Evolutionary conservation across 2,113 vertebrate genomes (phyloP), one percentile per base, ranked within the genome.

Genomic region (Periophthalmus modestus): DNA sequence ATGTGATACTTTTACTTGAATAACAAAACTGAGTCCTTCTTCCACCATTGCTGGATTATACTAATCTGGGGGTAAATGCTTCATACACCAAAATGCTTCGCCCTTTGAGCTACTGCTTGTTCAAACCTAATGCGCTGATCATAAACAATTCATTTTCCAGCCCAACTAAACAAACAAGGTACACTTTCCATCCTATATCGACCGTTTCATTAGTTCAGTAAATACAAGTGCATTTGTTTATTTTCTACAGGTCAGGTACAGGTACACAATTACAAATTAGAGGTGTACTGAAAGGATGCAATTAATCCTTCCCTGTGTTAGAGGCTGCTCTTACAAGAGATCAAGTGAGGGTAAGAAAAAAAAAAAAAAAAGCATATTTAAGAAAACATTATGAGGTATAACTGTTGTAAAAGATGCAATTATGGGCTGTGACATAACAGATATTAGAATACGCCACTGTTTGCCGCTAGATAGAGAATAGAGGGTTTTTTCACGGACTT

Each of bases 111-210:
- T 55, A 55, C 19, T 1, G 48, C 48, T 16, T 18, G 19, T 10
- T 19, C 52, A 19, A 55, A n/a, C 7, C 52, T 21, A 6, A 19
- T 50, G 48, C 18, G n/a, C n/a, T n/a, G 52, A n/a, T 55, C n/a
- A 55, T n/a, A 55, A 55, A 55, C 52, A 55, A 55, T 55, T 11
- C 6, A 9, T 55, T 55, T 55, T 21, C 52, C n/a, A 11, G 57
- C 24, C 12, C 57, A 24, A 59, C 23, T 15, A 59, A 59, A 59
- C 15, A 28, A 59, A 59, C 23, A 58, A 11, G 0, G 13, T 3
- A 63, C 36, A n/a, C 13, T 59, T 43, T 66, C 69, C 16, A 74
- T 75, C n/a, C 61, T 46, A 68, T 80, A 59, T 71, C 72, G 66
- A 72, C 36, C 70, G n/a, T 33, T 69, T 74, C 28, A 74, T 69